Evolutionary conservation across 2,797 vertebrate genomes (phyloP).

Genomic region (Australoheros facetus): DNA sequence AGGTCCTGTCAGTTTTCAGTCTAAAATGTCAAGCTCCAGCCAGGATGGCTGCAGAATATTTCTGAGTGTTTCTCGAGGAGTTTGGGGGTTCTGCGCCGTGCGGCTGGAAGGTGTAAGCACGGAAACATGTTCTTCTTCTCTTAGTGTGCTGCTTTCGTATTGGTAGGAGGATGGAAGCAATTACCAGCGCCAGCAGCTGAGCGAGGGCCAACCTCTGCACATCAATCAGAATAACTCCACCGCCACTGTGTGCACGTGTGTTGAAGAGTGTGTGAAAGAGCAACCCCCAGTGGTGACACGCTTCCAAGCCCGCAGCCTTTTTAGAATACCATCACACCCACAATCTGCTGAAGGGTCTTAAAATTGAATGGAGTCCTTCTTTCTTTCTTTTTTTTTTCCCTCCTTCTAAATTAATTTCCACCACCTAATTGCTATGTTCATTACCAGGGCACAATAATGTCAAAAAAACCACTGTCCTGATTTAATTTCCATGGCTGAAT

Average conservation of each 20-base stretch:
- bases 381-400: background rate
- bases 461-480: conserved; percentile 64
- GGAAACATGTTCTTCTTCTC: conserved; percentile 60
- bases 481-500: conserved; percentile 72
- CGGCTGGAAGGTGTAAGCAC: conserved; percentile 49
- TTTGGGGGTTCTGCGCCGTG: conserved; percentile 36
- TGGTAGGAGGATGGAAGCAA: conserved; percentile 75
- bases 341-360: conserved; percentile 41
- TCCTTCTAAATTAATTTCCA: conserved; percentile 65
- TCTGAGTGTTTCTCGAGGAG: conserved; percentile 32
- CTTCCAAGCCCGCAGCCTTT: conserved; percentile 3
- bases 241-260: conserved; percentile 1
- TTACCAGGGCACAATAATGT: conserved; percentile 71
- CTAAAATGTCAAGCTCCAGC: conserved; percentile 45
- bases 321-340: conserved; percentile 18
- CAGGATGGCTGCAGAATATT: conserved; percentile 30
- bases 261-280: conserved; percentile 46
- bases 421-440: conserved; percentile 69
- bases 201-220: conserved; percentile 67
- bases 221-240: conserved; percentile 74
- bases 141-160: conserved; percentile 48
- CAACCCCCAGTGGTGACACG: conserved; percentile 63
- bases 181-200: conserved; percentile 75
- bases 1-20: conserved; percentile 47
- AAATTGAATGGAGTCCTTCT: conserved; percentile 27